Conservation (phyloP, 2,888 invertebrate genomes). For the Synergus gifuensis region DNA sequence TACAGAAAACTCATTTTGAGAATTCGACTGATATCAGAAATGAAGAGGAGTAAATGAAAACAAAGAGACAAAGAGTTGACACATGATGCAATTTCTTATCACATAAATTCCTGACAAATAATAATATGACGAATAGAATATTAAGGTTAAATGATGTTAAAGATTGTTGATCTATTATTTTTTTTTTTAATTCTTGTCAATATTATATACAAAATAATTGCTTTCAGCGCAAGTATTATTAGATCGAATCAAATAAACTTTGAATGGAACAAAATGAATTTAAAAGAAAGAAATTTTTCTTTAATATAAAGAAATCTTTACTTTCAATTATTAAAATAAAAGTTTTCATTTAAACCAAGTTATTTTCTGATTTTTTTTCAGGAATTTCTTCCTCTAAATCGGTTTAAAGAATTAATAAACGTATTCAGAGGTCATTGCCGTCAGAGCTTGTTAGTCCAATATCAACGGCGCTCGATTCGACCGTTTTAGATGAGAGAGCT, state of each 20-base stretch:
- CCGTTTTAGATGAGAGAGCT: slow-evolving; percentile 52
- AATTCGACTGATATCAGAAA: not conserved
- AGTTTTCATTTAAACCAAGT: too few relatives aligned
- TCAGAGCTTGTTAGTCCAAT: slow-evolving; percentile 53
- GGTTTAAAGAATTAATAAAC: slow-evolving; percentile 68
- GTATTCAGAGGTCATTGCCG: slow-evolving; percentile 65
- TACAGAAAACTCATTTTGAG: not conserved
- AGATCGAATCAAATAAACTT: too few relatives aligned
- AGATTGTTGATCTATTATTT: too few relatives aligned
- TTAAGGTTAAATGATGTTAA: too few relatives aligned
- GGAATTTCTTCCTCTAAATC: slow-evolving; percentile 39
- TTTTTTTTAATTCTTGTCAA: too few relatives aligned
- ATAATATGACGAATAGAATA: too few relatives aligned
- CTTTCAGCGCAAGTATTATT: too few relatives aligned
- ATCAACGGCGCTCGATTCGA: not conserved
- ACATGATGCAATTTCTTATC: not conserved
- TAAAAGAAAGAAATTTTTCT: too few relatives aligned
- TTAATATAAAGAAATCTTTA: too few relatives aligned
- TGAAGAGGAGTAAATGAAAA: not conserved
- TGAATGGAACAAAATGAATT: too few relatives aligned
- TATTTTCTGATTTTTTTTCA: not conserved
- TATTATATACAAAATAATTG: too few relatives aligned
- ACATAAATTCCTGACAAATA: not conserved
- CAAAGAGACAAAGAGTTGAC: not conserved
- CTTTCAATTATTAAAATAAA: too few relatives aligned